These are phyloP conservation scores for Pica pica DNA, from an alignment of 2,113 vertebrate species.

Conservation along the genomic window DNA sequence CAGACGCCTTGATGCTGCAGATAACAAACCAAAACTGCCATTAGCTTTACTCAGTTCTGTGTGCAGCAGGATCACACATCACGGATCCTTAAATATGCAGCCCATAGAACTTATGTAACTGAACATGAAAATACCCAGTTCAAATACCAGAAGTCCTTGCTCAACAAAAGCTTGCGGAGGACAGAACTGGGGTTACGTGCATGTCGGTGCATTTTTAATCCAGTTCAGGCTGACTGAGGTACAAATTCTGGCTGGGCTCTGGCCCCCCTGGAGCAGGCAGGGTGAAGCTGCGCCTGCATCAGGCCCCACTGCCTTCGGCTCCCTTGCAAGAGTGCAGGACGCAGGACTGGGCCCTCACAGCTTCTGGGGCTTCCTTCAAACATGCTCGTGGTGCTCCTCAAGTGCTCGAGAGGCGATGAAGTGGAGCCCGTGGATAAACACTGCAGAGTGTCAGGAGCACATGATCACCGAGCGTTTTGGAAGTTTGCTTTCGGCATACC, in stretches of 20 bases:
- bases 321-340: background rate
- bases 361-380: background rate
- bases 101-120: slow-evolving; percentile 24
- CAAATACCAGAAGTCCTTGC: background rate
- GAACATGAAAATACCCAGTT: background rate
- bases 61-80: background rate
- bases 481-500: background rate
- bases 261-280: background rate
- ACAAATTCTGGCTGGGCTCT: background rate
- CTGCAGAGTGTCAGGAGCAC: background rate
- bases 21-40: background rate
- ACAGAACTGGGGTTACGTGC: background rate
- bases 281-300: background rate
- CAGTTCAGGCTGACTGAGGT: background rate
- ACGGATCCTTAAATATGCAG: background rate
- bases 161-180: background rate
- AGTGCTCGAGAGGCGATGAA: background rate
- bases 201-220: background rate
- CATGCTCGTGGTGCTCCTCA: background rate
- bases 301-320: background rate
- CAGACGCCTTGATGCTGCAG: background rate
- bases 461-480: background rate
- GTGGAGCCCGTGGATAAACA: background rate
- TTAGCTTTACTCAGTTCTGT: background rate
- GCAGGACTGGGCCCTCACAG: background rate